Evolutionary conservation across 2,113 vertebrate genomes (phyloP).

Genomic region (Ictidomys tridecemlineatus): DNA sequence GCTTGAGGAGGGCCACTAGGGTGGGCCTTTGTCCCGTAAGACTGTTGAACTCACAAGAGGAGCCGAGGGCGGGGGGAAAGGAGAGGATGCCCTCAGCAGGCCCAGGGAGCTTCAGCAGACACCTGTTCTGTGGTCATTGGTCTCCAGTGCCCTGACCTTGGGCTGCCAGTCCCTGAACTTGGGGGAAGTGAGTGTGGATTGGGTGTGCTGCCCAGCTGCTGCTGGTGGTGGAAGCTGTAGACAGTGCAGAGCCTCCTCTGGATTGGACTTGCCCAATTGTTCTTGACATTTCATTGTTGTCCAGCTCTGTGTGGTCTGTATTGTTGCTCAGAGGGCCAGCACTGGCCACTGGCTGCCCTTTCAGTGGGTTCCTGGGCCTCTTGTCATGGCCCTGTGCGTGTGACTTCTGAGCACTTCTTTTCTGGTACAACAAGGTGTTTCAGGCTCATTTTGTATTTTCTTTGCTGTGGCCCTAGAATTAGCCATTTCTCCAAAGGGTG

Average conservation of each 20-base stretch:
- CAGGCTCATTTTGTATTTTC: neutral
- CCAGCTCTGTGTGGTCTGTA: accelerated
- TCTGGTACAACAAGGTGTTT: neutral
- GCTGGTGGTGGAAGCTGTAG: accelerated
- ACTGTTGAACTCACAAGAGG: neutral
- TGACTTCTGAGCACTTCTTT: neutral
- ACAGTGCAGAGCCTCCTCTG: neutral
- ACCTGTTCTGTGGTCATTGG: accelerated
- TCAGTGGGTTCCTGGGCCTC: neutral
- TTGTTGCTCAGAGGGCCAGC: neutral
- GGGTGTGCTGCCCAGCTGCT: neutral
- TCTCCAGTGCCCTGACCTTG: neutral
- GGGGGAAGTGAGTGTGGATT: neutral
- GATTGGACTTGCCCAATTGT: no score
- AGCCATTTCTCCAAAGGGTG: neutral
- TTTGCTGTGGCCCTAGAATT: neutral
- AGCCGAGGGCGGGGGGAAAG: neutral
- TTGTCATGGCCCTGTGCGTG: accelerated
- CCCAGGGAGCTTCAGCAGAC: no score
- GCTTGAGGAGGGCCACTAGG: neutral
- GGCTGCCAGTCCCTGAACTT: neutral
- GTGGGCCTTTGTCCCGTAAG: accelerated
- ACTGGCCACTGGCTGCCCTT: neutral
- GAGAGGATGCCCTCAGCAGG: accelerated
- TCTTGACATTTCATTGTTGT: neutral